These are phyloP conservation scores for Mungos mungo DNA, from an alignment of 2,113 vertebrate genomes.

Conservation along the genomic window DNA sequence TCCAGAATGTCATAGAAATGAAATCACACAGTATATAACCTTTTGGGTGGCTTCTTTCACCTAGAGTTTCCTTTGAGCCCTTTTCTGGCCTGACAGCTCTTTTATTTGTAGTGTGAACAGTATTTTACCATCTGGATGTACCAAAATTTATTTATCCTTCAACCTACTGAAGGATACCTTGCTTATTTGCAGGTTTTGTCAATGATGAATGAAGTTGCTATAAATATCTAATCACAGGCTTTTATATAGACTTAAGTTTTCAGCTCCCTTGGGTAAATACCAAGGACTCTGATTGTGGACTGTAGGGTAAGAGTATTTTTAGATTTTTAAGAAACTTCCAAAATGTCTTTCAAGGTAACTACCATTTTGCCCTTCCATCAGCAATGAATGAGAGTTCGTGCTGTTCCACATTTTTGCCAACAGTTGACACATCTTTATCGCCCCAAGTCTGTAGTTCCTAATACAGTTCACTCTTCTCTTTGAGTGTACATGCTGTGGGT, in stretches of 20 bases:
- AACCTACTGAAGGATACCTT: neutral
- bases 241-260: neutral
- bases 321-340: neutral
- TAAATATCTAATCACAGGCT: neutral
- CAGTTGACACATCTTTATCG: neutral
- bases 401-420: neutral
- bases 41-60: neutral
- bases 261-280: neutral
- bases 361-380: neutral
- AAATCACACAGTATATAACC: neutral
- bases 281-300: neutral
- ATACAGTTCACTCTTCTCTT: neutral
- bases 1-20: neutral
- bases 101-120: neutral
- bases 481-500: neutral
- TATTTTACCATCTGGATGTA: neutral
- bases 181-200: neutral
- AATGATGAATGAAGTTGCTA: neutral
- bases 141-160: neutral
- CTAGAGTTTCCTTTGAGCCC: neutral
- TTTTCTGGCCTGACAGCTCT: neutral
- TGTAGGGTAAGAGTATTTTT: neutral
- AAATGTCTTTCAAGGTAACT: neutral
- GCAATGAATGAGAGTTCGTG: neutral
- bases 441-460: neutral